Evolutionary conservation across 1,140 invertebrate genomes (phyloP).

Genomic region (Littorina saxatilis): DNA sequence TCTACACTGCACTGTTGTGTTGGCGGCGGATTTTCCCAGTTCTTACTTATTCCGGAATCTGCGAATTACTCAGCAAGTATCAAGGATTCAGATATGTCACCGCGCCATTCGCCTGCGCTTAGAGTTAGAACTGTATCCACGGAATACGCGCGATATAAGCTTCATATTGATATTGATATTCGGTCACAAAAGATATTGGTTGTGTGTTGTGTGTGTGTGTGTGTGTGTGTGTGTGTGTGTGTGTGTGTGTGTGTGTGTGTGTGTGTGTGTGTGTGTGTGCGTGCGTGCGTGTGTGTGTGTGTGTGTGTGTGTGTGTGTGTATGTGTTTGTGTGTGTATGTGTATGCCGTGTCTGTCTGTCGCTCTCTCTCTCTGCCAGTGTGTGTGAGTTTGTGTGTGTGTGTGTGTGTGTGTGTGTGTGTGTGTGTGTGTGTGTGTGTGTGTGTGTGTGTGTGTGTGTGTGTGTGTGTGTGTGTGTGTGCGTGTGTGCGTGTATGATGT

Average conservation of each 20-base stretch:
- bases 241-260: conserved; percentile 18
- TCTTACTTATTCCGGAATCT: too few species aligned
- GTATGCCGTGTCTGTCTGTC: neutral
- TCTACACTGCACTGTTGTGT: too few species aligned
- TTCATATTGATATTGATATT: too few species aligned
- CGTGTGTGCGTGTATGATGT: neutral
- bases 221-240: neutral
- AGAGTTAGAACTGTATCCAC: too few species aligned
- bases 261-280: neutral
- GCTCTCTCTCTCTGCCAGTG: too few species aligned
- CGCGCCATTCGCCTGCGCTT: too few species aligned
- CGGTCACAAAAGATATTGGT: neutral
- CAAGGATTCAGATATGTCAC: too few species aligned
- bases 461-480: conserved; percentile 3
- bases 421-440: neutral
- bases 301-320: neutral
- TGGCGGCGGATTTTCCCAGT: too few species aligned
- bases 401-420: conserved; percentile 11
- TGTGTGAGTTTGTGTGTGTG: neutral
- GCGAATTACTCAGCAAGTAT: too few species aligned
- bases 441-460: neutral
- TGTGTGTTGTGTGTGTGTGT: too few species aligned
- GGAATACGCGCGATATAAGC: too few species aligned
- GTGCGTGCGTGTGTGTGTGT: neutral
- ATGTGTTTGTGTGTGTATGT: neutral